These are phyloP conservation scores for Tribolium madens DNA, from an alignment of 1,140 invertebrate species.

Conservation along the genomic window DNA sequence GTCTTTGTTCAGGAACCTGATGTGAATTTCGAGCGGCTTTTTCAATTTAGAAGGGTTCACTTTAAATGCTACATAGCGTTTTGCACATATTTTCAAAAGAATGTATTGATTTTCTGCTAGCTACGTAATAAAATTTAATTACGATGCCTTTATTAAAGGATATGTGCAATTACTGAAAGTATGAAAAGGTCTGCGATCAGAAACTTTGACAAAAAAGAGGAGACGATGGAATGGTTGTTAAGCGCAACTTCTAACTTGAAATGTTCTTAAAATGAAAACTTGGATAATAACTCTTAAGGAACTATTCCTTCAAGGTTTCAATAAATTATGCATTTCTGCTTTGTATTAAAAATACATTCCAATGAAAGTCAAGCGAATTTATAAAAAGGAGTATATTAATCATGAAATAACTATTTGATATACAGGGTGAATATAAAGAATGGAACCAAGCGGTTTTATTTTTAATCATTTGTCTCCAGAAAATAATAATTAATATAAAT, in stretches of 20 bases:
- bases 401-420: too few species aligned
- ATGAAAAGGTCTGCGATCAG: not conserved
- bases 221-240: not conserved
- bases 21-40: slow-evolving; percentile 27
- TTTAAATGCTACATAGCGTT: slow-evolving; percentile 28
- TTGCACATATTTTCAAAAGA: slow-evolving; percentile 6
- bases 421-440: too few species aligned
- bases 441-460: too few species aligned
- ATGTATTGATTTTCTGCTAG: slow-evolving; percentile 5
- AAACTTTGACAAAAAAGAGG: not conserved
- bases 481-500: too few species aligned
- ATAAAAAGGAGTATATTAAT: too few species aligned
- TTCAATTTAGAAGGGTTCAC: slow-evolving; percentile 16
- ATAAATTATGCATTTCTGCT: not conserved
- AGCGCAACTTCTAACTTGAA: not conserved
- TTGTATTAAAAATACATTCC: too few species aligned
- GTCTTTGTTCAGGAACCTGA: slow-evolving; percentile 28
- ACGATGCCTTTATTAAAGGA: not conserved
- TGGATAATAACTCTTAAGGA: not conserved
- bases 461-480: too few species aligned
- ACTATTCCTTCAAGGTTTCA: not conserved
- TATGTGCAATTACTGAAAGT: not conserved
- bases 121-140: slow-evolving; percentile 37
- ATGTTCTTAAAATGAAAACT: not conserved
- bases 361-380: too few species aligned